Evolutionary conservation across 2,113 vertebrate species (phyloP), one percentile per base, ranked within the genome.

Genomic region (Stegostoma tigrinum): DNA sequence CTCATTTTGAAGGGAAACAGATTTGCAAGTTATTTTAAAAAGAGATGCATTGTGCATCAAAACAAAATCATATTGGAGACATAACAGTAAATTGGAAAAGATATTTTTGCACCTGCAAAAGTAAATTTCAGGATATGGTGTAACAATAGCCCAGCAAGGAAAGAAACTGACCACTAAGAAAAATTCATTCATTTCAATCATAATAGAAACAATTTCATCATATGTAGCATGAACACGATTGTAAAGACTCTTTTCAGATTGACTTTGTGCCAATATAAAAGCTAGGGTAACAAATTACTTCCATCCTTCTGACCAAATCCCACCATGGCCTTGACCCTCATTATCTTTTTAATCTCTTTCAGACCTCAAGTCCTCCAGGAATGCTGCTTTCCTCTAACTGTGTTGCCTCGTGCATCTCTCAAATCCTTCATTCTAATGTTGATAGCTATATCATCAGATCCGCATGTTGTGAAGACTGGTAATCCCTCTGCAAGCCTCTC

Each of bases 101-200:
- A 48, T 55, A 89, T 89, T 55, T 48, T 61, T 89, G 45, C 86
- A 89, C 7, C 87, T 90, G 87, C 87, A 61, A 90, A 61, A 90
- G 52, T 90, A 89, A 87, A 89, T 34, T 42, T 48, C 48, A 55
- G 86, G 48, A 89, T 34, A 42, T 15, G n/a, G 10, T 90, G 14
- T 61, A 61, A 23, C 80, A 83, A 83, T 61, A 61, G 61, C 27
- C 61, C 34, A 27, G 34, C 55, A 90, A 90, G 23, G 21, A 90
- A 55, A 48, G 27, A 55, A 21, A 89, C 23, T 42, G 80, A 89
- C 30, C 45, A 55, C 14, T 48, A 87, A 86, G 83, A 52, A 45
- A 52, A 55, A 52, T 61, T 90, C 52, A 90, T 55, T 21, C 52
- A 34, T 14, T 90, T 61, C 52, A 61, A 90, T 30, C 55, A 61